These are phyloP conservation scores for Phaethon lepturus DNA, from an alignment of 2,113 vertebrate genomes.

Conservation along the genomic window DNA sequence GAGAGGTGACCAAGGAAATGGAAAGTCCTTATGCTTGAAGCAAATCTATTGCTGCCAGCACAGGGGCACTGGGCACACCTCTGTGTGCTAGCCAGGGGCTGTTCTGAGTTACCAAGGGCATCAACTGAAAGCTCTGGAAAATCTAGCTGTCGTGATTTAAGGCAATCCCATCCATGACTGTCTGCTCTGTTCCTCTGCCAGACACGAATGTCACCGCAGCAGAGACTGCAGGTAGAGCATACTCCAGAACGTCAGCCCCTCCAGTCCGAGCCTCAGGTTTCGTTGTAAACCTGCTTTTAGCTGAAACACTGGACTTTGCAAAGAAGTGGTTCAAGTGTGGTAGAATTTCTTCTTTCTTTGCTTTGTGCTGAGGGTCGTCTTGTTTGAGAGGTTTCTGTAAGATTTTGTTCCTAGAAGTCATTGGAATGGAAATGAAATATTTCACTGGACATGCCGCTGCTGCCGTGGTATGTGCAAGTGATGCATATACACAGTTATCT, in stretches of 20 bases:
- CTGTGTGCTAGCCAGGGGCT: not conserved
- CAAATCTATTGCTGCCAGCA: not conserved
- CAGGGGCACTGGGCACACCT: not conserved
- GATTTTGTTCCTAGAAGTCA: not conserved
- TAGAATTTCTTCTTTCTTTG: not conserved
- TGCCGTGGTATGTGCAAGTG: not conserved
- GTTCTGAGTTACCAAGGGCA: not conserved
- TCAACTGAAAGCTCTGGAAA: not conserved
- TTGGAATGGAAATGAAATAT: not conserved
- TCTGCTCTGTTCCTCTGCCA: not conserved
- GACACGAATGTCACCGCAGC: not conserved
- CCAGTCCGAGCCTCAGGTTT: accelerated
- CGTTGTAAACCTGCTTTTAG: not conserved
- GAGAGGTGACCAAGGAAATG: not conserved
- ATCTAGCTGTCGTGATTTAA: not conserved
- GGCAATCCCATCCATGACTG: not conserved
- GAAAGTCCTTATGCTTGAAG: not conserved
- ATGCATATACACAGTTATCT: not conserved
- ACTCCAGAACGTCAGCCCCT: not conserved
- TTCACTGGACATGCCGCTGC: not conserved
- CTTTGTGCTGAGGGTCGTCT: not conserved
- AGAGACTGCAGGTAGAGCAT: not conserved
- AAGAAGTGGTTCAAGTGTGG: not conserved
- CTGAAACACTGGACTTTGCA: not conserved
- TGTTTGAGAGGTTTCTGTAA: not conserved